A percentile compares a stretch with the other conserved stretches of the same genome.
Evolutionary conservation across 1,140 invertebrate species (phyloP).

Genomic region (Aleiodes sp.): DNA sequence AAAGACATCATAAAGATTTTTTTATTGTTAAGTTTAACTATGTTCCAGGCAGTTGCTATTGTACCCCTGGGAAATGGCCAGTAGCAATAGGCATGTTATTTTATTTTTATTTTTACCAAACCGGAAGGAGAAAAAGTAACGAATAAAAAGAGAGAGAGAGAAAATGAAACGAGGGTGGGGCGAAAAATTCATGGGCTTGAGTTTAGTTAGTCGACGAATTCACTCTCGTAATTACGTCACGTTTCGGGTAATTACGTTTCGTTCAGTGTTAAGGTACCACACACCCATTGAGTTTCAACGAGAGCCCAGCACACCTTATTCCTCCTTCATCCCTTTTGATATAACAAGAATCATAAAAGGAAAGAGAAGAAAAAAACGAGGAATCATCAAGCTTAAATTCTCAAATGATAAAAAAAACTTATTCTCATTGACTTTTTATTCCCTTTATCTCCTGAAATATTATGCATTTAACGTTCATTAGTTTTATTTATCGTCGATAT

Average conservation of each 20-base stretch:
- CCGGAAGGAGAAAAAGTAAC: neutral
- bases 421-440: neutral
- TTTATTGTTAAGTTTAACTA: neutral
- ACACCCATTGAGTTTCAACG: neutral
- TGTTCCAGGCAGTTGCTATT: constrained; percentile 6
- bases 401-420: no score
- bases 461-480: neutral
- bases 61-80: constrained; percentile 5
- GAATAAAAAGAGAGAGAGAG: neutral
- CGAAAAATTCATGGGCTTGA: neutral
- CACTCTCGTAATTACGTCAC: constrained; percentile 22
- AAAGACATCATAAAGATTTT: constrained; percentile 1
- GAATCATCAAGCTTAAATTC: no score
- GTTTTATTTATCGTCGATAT: constrained; percentile 3
- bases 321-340: no score
- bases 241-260: constrained; percentile 22
- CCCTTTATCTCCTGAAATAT: neutral
- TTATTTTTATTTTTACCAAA: neutral
- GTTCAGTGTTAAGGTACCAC: neutral
- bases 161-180: neutral
- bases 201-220: constrained; percentile 22
- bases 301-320: no score
- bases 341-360: no score
- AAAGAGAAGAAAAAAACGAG: no score
- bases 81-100: neutral